Conservation (phyloP, 1,140 invertebrate species). For the Drosophila nigrodunni region DNA sequence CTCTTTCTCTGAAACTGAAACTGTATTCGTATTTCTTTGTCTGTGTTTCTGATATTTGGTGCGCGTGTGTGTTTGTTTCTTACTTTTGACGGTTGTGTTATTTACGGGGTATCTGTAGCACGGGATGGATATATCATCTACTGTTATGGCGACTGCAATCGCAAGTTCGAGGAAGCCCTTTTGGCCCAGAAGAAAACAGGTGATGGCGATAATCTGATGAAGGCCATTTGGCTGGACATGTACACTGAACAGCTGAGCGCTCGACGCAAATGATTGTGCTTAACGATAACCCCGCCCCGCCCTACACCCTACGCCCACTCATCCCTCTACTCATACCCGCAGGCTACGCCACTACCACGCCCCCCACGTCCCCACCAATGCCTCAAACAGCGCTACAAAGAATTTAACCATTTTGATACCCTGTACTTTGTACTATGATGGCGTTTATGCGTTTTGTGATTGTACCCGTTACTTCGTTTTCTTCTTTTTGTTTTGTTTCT, state of each 20-base stretch:
- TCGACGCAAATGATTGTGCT: constrained; percentile 66
- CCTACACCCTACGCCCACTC: constrained; percentile 32
- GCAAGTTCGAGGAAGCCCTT: constrained; percentile 84
- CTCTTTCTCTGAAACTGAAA: neutral
- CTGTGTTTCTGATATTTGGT: constrained; percentile 11
- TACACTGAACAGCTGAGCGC: constrained; percentile 83
- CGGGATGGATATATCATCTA: constrained; percentile 84
- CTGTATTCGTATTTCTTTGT: constrained; percentile 10
- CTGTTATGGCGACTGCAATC: constrained; percentile 84
- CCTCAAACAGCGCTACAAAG: neutral
- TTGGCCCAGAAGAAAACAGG: constrained; percentile 82
- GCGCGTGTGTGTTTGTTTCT: constrained; percentile 9
- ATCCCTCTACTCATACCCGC: neutral
- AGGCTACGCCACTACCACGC: neutral
- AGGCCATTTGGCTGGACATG: constrained; percentile 85
- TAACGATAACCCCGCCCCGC: constrained; percentile 11
- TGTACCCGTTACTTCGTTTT: constrained; percentile 27
- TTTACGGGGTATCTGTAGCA: constrained; percentile 52
- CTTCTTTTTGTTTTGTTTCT: constrained; percentile 28
- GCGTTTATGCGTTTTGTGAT: constrained; percentile 13
- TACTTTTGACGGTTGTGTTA: constrained; percentile 5
- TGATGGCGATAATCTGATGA: constrained; percentile 85
- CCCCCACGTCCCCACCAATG: neutral
- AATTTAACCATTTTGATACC: neutral
- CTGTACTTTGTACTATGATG: neutral